These are phyloP conservation scores for Perognathus longimembris DNA, from an alignment of 2,113 vertebrate species.

Conservation along the genomic window DNA sequence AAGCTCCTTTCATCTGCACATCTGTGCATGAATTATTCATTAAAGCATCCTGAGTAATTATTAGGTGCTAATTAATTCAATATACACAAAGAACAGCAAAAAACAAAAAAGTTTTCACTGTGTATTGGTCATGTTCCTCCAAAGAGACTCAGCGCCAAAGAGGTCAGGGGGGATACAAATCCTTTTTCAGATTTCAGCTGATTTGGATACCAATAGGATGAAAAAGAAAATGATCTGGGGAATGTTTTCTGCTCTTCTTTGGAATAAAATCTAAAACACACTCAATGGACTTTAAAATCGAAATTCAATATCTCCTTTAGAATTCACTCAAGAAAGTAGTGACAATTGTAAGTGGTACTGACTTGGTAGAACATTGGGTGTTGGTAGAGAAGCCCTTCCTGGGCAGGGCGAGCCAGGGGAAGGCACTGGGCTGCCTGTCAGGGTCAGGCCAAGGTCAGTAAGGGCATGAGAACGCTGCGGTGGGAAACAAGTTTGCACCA, in stretches of 20 bases:
- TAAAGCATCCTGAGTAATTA: slow-evolving; percentile 30
- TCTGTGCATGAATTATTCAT: slow-evolving; percentile 29
- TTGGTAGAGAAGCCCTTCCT: neutral
- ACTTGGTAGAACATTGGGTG: neutral
- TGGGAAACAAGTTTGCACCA: neutral
- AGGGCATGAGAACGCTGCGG: neutral
- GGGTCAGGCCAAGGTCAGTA: neutral
- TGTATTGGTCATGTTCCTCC: neutral
- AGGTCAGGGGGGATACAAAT: neutral
- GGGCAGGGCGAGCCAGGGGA: fast-evolving
- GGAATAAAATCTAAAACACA: neutral
- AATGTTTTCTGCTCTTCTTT: neutral
- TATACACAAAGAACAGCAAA: neutral
- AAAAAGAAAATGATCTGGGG: neutral
- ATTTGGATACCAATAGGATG: neutral
- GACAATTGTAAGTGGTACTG: neutral
- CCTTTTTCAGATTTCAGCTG: neutral
- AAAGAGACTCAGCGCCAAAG: neutral
- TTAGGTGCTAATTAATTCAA: slow-evolving; percentile 45
- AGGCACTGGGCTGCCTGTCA: neutral
- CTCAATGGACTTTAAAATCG: slow-evolving; percentile 9
- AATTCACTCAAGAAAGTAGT: neutral
- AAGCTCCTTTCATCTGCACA: slow-evolving; percentile 10
- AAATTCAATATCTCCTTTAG: neutral
- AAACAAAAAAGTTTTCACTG: slow-evolving; percentile 1